These are phyloP conservation scores for Pseudococcus viburni DNA, from an alignment of 2,888 invertebrate genomes.

Conservation along the genomic window DNA sequence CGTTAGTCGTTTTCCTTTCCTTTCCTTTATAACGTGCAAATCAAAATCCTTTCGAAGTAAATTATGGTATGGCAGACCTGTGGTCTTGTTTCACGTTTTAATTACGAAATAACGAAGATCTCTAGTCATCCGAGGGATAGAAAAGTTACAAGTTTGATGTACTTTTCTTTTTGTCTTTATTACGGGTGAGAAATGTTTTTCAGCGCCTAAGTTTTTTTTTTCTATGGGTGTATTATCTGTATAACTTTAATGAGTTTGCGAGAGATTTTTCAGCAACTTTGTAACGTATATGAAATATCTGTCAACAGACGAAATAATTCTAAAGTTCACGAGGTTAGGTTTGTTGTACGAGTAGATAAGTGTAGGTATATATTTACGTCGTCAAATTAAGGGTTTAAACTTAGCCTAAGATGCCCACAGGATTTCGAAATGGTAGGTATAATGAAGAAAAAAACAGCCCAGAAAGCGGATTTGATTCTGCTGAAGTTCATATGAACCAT, in stretches of 20 bases:
- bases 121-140: neutral
- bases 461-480: no score
- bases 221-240: neutral
- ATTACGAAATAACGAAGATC: conserved; percentile 13
- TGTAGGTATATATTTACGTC: no score
- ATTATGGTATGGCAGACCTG: neutral
- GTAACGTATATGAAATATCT: no score
- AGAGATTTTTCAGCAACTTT: neutral
- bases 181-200: neutral
- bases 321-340: no score
- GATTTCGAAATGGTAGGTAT: no score
- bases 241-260: neutral
- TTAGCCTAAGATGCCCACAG: no score
- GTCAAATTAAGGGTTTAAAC: no score
- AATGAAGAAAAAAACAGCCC: no score
- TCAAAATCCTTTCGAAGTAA: neutral
- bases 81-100: conserved; percentile 6
- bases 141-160: neutral
- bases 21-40: neutral
- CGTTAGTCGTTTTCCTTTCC: neutral
- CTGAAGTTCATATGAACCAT: no score
- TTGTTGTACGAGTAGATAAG: no score
- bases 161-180: neutral
- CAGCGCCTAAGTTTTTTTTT: neutral
- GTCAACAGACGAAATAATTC: no score